Evolutionary conservation across 1,140 invertebrate species (phyloP), one percentile per base, ranked within the genome.

Genomic region (Drosophila nigromelanica): DNA sequence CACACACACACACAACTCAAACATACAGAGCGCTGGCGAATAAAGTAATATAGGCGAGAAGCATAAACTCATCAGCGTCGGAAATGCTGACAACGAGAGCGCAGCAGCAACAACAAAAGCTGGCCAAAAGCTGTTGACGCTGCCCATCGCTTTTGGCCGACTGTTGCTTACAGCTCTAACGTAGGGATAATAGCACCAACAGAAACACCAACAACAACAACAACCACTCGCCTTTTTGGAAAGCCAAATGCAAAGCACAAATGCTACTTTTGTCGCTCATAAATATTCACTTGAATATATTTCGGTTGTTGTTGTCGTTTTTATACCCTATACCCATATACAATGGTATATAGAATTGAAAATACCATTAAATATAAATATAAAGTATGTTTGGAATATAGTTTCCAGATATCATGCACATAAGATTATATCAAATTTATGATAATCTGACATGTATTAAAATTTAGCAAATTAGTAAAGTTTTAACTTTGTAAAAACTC

Each of bases 281-380:
- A 87, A 89, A 87, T 87, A 87, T 87, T 87, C 83, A 83, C 83
- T 83, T 76, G 76, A 80, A 79, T 89, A 77, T 87, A 83, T 89
- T 59, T 55, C 12, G 15, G 62, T 55, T 42, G 42, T 33, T 56
- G 56, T 48, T 43, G 67, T 43, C 69, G 42, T 24, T 50, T 24
- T 37, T 33, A 40, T 35, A 35, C 33, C 33, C 33, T 35, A 10
- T 35, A 35, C 7, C 3, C 6, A 10, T 1, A 8, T 6, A 35
- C 10, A 7, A 8, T 8, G 33, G 33, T 10, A 35, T 8, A 35
- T 8, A 8, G 7, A 8, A 3, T 35, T 27, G 27, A 27, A 27
- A 5, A 27, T 27, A 27, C 24, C 24, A 27, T 27, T 4, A 27
- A 4, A 0, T 4, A 27, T 4, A 27, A 4, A 27, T 27, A 27